Evolutionary conservation across 2,113 vertebrate species (phyloP).

Genomic region (Microtus oregoni): DNA sequence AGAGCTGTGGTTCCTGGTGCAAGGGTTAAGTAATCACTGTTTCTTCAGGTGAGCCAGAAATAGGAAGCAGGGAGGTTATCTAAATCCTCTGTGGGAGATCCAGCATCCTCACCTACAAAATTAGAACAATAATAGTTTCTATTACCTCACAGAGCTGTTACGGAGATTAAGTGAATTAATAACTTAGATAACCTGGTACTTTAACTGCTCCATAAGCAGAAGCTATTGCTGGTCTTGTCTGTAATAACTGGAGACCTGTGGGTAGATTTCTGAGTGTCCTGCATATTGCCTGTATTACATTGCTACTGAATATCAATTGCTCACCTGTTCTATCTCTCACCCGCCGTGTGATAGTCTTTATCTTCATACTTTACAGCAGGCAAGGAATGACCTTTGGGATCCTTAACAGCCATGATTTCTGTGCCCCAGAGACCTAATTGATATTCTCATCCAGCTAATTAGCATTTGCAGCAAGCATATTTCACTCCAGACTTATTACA

Average conservation of each 20-base stretch:
- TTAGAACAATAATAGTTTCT: neutral
- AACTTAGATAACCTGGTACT: neutral
- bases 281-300: neutral
- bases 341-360: neutral
- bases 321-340: neutral
- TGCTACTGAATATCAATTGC: neutral
- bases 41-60: neutral
- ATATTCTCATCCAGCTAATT: constrained; percentile 73
- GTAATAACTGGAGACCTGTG: neutral
- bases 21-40: neutral
- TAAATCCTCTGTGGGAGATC: neutral
- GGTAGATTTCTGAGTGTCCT: neutral
- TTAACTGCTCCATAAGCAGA: neutral
- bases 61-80: neutral
- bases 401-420: constrained; percentile 46
- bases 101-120: constrained; percentile 17
- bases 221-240: neutral
- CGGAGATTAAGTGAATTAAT: neutral
- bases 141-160: neutral
- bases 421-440: constrained; percentile 40
- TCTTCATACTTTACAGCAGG: neutral
- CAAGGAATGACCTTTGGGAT: constrained; percentile 66
- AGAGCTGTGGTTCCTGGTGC: neutral
- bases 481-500: constrained; percentile 71
- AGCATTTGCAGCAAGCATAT: constrained; percentile 73